phyloP scores from a whole-genome alignment of 2,888 invertebrate species.

The Yponomeuta sedellus region DNA sequence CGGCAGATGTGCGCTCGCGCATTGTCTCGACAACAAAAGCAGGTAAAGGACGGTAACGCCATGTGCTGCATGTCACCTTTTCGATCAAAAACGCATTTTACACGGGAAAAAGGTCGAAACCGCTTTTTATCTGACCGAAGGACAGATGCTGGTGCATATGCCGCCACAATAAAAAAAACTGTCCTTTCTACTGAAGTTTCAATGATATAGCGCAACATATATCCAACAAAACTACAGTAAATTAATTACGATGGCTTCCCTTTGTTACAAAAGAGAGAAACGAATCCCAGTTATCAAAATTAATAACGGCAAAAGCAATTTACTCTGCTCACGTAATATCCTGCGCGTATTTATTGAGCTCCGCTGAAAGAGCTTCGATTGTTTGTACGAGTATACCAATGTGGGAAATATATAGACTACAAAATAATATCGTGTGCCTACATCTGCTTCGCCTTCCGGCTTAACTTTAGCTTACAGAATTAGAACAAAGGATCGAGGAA shows the following conservation, averaged over 20 bases:
- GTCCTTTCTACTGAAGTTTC: background rate
- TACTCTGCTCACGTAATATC: slow-evolving; percentile 69
- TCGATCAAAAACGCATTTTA: slow-evolving; percentile 58
- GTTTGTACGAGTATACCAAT: slow-evolving; percentile 38
- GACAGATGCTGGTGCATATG: slow-evolving; percentile 67
- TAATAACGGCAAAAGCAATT: slow-evolving; percentile 73
- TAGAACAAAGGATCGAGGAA: slow-evolving; percentile 16
- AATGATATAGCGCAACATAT: slow-evolving; percentile 22
- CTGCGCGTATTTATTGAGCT: slow-evolving; percentile 55
- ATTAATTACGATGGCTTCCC: slow-evolving; percentile 72
- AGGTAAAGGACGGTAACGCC: slow-evolving; percentile 63
- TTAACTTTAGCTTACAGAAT: background rate
- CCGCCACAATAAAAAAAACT: slow-evolving; percentile 23
- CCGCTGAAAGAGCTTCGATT: slow-evolving; percentile 41
- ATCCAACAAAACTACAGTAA: slow-evolving; percentile 43
- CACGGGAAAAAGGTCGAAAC: slow-evolving; percentile 46
- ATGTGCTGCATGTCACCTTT: slow-evolving; percentile 74
- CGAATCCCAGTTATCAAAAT: slow-evolving; percentile 75
- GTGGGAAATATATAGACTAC: slow-evolving; percentile 26
- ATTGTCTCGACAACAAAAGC: slow-evolving; percentile 69
- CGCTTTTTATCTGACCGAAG: slow-evolving; percentile 62
- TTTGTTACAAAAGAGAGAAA: slow-evolving; percentile 75
- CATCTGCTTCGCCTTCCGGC: slow-evolving; percentile 26
- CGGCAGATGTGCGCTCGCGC: slow-evolving; percentile 64
- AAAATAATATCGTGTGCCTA: slow-evolving; percentile 19